A percentile compares a stretch with the other conserved stretches of the same genome.
These are phyloP conservation scores for Apodemia mormo DNA, from an alignment of 2,888 invertebrate species.

Conservation along the genomic window DNA sequence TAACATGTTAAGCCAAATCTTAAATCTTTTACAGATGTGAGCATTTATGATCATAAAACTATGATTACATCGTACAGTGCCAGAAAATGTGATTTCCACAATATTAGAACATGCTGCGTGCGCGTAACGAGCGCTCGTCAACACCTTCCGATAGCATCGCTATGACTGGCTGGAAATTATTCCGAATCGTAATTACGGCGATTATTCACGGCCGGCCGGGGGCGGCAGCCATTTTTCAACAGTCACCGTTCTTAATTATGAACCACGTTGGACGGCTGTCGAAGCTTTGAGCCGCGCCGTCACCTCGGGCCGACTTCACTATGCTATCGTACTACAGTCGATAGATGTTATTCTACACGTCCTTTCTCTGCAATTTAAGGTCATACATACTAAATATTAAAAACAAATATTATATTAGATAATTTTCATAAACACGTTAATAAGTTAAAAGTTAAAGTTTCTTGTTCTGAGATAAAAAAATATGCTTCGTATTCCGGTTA, in stretches of 20 bases:
- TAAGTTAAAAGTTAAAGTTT: too few relatives aligned
- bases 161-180: conserved; percentile 82
- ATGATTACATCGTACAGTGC: background rate
- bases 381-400: conserved; percentile 21
- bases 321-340: conserved; percentile 53
- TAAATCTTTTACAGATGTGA: conserved; percentile 11
- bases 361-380: conserved; percentile 31
- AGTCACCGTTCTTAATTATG: conserved; percentile 83
- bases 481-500: too few relatives aligned
- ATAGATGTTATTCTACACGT: conserved; percentile 38
- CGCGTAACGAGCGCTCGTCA: conserved; percentile 79
- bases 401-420: background rate
- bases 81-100: conserved; percentile 67
- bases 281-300: conserved; percentile 80
- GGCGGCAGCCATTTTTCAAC: conserved; percentile 82
- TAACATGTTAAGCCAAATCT: too few relatives aligned
- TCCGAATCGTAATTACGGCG: conserved; percentile 81
- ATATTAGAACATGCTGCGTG: conserved; percentile 54
- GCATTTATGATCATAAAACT: conserved; percentile 10
- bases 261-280: conserved; percentile 79
- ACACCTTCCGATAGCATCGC: conserved; percentile 81
- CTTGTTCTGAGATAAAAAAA: too few relatives aligned
- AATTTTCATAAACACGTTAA: background rate
- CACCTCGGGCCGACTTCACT: conserved; percentile 72
- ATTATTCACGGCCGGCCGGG: conserved; percentile 82